Percentiles rank a stretch among this genome's conserved stretches.
Evolutionary conservation across 2,797 vertebrate species (phyloP).

Genomic region (Adrianichthys oophorus): DNA sequence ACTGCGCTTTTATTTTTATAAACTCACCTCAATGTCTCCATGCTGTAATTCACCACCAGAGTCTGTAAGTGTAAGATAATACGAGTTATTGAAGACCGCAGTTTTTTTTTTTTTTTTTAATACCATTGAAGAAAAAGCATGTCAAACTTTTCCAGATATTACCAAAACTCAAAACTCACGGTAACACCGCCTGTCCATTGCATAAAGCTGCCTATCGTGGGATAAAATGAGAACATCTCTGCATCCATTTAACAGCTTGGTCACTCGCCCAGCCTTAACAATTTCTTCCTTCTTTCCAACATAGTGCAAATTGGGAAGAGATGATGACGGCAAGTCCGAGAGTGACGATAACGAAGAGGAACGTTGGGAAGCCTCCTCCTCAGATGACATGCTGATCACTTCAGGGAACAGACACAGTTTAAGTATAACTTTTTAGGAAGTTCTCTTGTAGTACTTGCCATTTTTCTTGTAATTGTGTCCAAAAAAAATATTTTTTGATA

Average conservation of each 20-base stretch:
- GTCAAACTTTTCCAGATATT: background rate
- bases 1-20: background rate
- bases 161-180: constrained; percentile 76
- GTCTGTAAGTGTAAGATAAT: constrained; percentile 72
- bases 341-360: constrained; percentile 21
- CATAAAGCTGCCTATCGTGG: constrained; percentile 83
- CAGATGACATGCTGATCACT: constrained; percentile 54
- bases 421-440: too few species aligned
- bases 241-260: constrained; percentile 76
- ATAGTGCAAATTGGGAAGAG: constrained; percentile 41
- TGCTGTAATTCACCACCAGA: constrained; percentile 85
- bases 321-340: constrained; percentile 10
- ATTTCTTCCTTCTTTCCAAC: constrained; percentile 80
- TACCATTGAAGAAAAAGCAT: background rate
- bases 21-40: constrained; percentile 91
- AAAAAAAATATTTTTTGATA: too few species aligned
- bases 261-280: constrained; percentile 73
- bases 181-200: constrained; percentile 90
- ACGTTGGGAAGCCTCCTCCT: constrained; percentile 41
- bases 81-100: background rate
- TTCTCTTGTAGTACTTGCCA: too few species aligned
- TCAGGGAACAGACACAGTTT: background rate
- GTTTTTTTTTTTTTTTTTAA: background rate
- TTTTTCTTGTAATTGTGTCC: too few species aligned
- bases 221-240: constrained; percentile 88